Base-by-base conservation (phyloP, 2,888 invertebrate genomes). In the Disparrhopalites patrizii region DNA sequence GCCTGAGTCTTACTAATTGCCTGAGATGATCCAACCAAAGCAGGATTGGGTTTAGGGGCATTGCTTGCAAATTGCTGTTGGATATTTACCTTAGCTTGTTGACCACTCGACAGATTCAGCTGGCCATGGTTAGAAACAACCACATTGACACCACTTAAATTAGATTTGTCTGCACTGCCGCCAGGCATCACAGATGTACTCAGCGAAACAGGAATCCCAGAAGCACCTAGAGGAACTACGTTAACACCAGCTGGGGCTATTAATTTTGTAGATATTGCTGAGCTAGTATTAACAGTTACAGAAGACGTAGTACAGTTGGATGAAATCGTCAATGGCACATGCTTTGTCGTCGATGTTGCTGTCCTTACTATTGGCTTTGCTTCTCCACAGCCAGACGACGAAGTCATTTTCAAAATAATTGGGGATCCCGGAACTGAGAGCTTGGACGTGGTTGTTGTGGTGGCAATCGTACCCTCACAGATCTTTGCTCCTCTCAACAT, bases 1-100 rank as follows among this genome's bases (percentile, higher is more conserved):
- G 65, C 28, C 47, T 65, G 65, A 43, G 58, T 65, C 58, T 65
- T 65, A 58, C 61, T 61, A 61, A 30, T 51, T 25, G 61, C 51
- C 23, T 58, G 58, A 58, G 58, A 58, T 43, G 58, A 58, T 40
- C 58, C 58, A 30, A 51, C 51, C 61, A 51, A 51, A 61, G 60
- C 51, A 33, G 60, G 51, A 54, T 54, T 51, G 58, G 58, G 58
- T 20, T 15, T 58, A 61, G 51, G 51, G n/a, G 27, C 33, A 52
- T 33, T 61, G 50, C 61, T 61, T 33, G 61, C 33, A 61, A 36
- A 50, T n/a, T 51, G 61, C 33, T 61, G 60, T 40, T 28, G 38
- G 27, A 38, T 20, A 43, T 58, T 58, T 58, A 58, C 58, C 60
- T 61, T 61, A 61, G 50, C 51, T 31, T 51, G 61, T 20, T 61